Percentiles rank a stretch among this genome's conserved stretches.
Conservation (phyloP, 2,113 vertebrate species). For the Aplodontia rufa region DNA sequence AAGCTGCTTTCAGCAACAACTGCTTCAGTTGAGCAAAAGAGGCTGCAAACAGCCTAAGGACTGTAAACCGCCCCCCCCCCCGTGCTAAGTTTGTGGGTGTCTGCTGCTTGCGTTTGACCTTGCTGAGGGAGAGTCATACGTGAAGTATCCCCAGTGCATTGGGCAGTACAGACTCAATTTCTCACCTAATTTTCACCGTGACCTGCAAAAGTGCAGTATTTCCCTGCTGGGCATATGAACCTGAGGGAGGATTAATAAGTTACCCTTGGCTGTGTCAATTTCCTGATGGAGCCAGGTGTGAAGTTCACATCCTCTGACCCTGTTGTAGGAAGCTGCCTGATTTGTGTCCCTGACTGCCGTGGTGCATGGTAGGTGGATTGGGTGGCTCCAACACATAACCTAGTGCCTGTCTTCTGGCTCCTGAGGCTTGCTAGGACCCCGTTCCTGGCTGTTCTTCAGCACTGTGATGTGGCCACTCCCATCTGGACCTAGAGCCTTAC, state of each 20-base stretch:
- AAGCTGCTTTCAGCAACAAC: not conserved
- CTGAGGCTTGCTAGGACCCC: not conserved
- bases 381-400: not conserved
- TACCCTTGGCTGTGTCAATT: not conserved
- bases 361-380: not conserved
- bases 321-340: not conserved
- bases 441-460: not conserved
- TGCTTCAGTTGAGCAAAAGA: not conserved
- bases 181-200: not conserved
- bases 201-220: not conserved
- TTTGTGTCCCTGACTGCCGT: not conserved
- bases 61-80: not conserved
- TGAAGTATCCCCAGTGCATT: not conserved
- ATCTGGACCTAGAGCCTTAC: not conserved
- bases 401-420: not conserved
- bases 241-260: not conserved
- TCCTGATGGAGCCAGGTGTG: not conserved
- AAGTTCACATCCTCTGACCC: not conserved
- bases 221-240: not conserved
- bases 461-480: not conserved
- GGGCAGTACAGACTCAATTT: not conserved
- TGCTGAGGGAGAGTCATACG: not conserved
- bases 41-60: not conserved
- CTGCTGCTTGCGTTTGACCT: not conserved
- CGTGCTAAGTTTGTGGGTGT: too few species aligned